Evolutionary conservation across 2,888 invertebrate species (phyloP), one percentile per base, ranked within the genome.

Genomic region (Clivina fossor): DNA sequence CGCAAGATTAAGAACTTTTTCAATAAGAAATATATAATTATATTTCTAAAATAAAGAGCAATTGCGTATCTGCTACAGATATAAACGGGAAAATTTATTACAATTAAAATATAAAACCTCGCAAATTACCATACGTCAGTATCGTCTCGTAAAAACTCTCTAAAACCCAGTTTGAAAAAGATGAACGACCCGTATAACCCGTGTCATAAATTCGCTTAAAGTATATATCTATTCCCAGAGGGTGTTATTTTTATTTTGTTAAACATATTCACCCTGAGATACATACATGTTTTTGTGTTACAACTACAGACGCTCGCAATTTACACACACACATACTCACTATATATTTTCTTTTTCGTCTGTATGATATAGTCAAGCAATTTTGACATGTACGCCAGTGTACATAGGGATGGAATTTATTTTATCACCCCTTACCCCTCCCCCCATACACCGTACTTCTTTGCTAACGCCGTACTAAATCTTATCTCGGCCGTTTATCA

Each of bases 141-240:
- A n/a, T n/a, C n/a, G n/a, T n/a, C n/a, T n/a, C n/a, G n/a, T n/a
- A n/a, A n/a, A n/a, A n/a, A n/a, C n/a, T n/a, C n/a, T n/a, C n/a
- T n/a, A n/a, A n/a, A n/a, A n/a, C n/a, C n/a, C n/a, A 54, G 59
- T 60, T 60, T 61, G 66, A 66, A 64, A 62, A 68, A 69, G 71
- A 71, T 71, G 68, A 69, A 71, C 69, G 69, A 64, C 59, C 61
- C n/a, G n/a, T n/a, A n/a, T n/a, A n/a, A 57, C 58, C 61, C 65
- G 65, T 65, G 69, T 69, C 68, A 69, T 71, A 71, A 71, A 71
- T 71, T 70, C 70, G 68, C 69, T 68, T 69, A 68, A 70, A 69
- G 69, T 68, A 69, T 49, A 49, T 67, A n/a, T n/a, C n/a, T n/a
- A n/a, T 68, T 67, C 60, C 67, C 38, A 58, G 66, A 62, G 68